Conservation (phyloP, 2,888 invertebrate genomes). For the Aporophyla lueneburgensis region DNA sequence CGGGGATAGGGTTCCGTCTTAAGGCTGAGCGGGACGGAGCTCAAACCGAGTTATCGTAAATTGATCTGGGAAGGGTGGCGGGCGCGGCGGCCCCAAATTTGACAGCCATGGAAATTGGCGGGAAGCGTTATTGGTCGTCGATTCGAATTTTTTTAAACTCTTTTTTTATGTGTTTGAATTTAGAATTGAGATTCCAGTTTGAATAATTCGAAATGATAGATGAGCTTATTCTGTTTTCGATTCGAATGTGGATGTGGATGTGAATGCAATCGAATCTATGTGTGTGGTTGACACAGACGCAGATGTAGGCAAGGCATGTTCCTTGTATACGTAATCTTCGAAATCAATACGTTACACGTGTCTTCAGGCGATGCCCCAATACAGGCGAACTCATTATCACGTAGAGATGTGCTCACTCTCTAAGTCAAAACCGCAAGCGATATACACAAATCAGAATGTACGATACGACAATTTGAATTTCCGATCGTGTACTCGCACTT, state of each 20-base stretch:
- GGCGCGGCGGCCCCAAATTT: conserved; percentile 87
- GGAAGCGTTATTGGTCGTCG: conserved; percentile 88
- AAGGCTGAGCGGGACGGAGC: conserved; percentile 89
- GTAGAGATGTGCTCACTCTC: conserved; percentile 30
- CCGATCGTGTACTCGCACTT: conserved; percentile 67
- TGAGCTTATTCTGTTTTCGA: conserved; percentile 56
- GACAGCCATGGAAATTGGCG: conserved; percentile 91
- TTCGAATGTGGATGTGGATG: conserved; percentile 22
- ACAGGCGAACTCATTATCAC: conserved; percentile 46
- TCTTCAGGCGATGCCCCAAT: conserved; percentile 52
- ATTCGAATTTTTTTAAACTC: conserved; percentile 73
- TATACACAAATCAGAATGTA: conserved; percentile 57
- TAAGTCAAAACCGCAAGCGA: conserved; percentile 21
- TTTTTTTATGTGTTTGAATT: conserved; percentile 67
- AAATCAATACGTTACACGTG: conserved; percentile 65
- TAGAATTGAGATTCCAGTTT: conserved; percentile 68
- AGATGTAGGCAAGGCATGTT: conserved; percentile 20
- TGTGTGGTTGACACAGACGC: background rate
- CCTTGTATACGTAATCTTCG: conserved; percentile 44
- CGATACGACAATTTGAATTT: conserved; percentile 65
- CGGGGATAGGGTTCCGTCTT: conserved; percentile 86
- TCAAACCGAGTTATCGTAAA: conserved; percentile 89
- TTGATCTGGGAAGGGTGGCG: conserved; percentile 87
- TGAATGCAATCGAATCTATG: conserved; percentile 5
- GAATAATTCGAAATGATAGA: conserved; percentile 61